These are phyloP conservation scores for Pseudomyrmex flavicornis DNA, from an alignment of 1,140 invertebrate genomes.

Conservation along the genomic window DNA sequence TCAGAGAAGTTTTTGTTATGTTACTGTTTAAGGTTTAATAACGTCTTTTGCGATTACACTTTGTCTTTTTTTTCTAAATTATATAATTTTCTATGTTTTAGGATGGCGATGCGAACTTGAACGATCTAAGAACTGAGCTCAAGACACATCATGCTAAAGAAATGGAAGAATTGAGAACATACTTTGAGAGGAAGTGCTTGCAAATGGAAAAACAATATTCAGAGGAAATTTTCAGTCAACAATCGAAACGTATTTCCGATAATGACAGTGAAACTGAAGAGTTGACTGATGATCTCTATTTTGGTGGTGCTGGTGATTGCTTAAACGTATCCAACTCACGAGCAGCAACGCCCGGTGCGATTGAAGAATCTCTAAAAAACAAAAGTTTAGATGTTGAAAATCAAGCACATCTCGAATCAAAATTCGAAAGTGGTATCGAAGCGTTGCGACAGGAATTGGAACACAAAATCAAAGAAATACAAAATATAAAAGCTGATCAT, in stretches of 20 bases:
- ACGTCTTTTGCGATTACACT: background rate
- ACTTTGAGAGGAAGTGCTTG: constrained; percentile 91
- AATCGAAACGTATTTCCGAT: constrained; percentile 87
- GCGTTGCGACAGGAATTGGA: constrained; percentile 66
- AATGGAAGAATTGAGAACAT: constrained; percentile 91
- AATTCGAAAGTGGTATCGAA: constrained; percentile 57
- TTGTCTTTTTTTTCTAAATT: background rate
- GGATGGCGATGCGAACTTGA: constrained; percentile 84
- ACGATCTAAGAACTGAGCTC: constrained; percentile 86
- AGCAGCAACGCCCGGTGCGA: constrained; percentile 37
- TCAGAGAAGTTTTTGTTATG: background rate
- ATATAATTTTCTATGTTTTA: constrained; percentile 78
- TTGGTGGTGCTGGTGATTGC: constrained; percentile 76
- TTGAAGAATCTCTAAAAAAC: constrained; percentile 45
- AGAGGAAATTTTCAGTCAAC: constrained; percentile 89
- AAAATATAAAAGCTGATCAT: constrained; percentile 80
- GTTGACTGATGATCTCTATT: constrained; percentile 80
- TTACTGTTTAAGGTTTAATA: background rate
- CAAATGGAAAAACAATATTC: constrained; percentile 92
- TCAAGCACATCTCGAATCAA: constrained; percentile 29
- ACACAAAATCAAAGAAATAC: constrained; percentile 73
- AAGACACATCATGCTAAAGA: constrained; percentile 89
- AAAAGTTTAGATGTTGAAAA: constrained; percentile 37
- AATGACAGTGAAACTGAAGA: constrained; percentile 82
- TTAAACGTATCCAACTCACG: constrained; percentile 68